Base-by-base conservation (phyloP, 2,113 vertebrate genomes). In the Microcebus jonahi region DNA sequence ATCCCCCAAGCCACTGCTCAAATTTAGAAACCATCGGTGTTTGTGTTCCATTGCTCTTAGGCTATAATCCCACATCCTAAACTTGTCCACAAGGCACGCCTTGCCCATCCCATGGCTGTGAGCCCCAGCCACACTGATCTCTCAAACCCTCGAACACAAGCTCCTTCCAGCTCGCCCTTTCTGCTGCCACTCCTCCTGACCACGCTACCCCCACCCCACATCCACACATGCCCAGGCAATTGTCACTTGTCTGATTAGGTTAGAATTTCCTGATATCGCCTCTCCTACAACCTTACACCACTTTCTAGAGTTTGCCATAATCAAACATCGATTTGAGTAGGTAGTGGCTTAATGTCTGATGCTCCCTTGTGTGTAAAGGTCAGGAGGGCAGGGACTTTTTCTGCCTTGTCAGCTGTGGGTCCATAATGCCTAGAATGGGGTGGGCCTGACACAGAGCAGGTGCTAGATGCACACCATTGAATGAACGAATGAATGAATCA, bases 181-280 rank as follows among this genome's bases (percentile, higher is more conserved):
- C 45, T 8, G 2, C 20, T 11, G 1, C 39, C 53, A 20, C 12
- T 48, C 6, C 63, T 45, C 7, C 63, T 5, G 34, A 4, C 36
- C 6, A 2, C 3, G 2, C 21, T 27, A 15, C 12, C 11, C 21
- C 18, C 21, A 1, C 10, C 21, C n/a, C 68, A 13, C 27, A 8
- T 8, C 10, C 23, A 68, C 31, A 12, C 3, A 2, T 2, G 5
- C 9, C 21, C 8, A 11, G 12, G 20, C 10, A 42, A 59, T 13
- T 23, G 45, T 39, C 12, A 21, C 65, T 61, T 21, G n/a, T 70
- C 70, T 8, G 0, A 10, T 21, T 4, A 45, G 61, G 27, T 50
- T 23, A 8, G 48, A 73, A 48, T 73, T 63, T 63, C 25, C 48
- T 36, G 39, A 18, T 18, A 21, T 2, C 13, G 6, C 76, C 70